Evolutionary conservation across 2,113 vertebrate species (phyloP).

Genomic region (Xyrauchen texanus): DNA sequence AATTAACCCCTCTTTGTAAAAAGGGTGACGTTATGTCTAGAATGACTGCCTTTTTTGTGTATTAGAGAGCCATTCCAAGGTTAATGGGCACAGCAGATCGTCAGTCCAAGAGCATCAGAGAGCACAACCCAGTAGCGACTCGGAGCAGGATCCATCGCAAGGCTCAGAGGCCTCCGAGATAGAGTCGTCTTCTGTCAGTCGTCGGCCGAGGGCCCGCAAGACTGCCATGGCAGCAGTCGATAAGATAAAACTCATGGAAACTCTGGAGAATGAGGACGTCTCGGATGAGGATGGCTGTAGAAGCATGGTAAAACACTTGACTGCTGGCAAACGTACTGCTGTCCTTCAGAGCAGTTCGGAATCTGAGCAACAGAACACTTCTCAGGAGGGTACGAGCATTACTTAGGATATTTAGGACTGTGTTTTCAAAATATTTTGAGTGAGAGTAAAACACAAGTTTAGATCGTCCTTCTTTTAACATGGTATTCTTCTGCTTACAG

Average conservation of each 20-base stretch:
- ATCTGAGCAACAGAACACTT: constrained; percentile 59
- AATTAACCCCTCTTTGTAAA: neutral
- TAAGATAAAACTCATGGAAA: constrained; percentile 86
- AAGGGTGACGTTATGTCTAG: no score
- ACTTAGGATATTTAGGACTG: no score
- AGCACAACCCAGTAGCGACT: constrained; percentile 27
- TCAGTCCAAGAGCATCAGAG: constrained; percentile 54
- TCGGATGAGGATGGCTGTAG: constrained; percentile 55
- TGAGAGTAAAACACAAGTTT: no score
- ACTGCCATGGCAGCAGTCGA: constrained; percentile 85
- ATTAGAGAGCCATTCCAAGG: constrained; percentile 61
- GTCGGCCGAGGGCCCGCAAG: constrained; percentile 73
- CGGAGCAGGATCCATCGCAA: constrained; percentile 45
- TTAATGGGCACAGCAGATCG: constrained; percentile 67
- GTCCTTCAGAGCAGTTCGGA: constrained; percentile 77
- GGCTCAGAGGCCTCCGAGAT: constrained; percentile 49
- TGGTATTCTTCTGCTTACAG: constrained; percentile 44
- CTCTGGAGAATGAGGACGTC: constrained; percentile 76
- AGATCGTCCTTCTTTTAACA: neutral
- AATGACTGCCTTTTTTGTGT: neutral
- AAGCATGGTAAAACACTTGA: constrained; percentile 58
- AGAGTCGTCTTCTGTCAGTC: constrained; percentile 16
- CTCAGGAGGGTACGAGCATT: constrained; percentile 8
- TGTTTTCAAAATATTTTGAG: no score
- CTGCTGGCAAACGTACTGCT: constrained; percentile 62